Evolutionary conservation across 2,113 vertebrate species (phyloP).

Genomic region (Serinus canaria): DNA sequence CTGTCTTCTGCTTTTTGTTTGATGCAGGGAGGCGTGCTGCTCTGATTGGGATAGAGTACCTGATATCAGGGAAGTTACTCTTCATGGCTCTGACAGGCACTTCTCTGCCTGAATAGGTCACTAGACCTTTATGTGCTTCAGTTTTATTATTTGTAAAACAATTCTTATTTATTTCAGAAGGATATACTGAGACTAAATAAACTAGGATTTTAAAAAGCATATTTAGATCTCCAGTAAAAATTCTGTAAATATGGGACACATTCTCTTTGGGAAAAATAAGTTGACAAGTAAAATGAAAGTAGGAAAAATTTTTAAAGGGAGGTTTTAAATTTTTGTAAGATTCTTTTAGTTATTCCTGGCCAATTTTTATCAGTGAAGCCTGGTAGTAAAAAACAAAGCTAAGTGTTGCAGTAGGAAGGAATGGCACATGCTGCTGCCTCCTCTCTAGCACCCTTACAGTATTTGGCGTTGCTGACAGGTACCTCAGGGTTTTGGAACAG

Average conservation of each 20-base stretch:
- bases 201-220: background rate
- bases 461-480: background rate
- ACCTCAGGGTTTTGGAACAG: background rate
- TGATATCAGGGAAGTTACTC: background rate
- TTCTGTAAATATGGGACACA: background rate
- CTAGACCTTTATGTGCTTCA: background rate
- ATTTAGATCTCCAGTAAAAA: background rate
- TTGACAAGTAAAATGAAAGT: background rate
- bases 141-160: background rate
- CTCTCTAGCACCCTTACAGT: background rate
- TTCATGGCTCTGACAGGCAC: background rate
- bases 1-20: slow-evolving; percentile 16
- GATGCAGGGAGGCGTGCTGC: background rate
- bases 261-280: background rate
- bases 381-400: background rate
- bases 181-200: background rate
- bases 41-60: background rate
- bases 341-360: background rate
- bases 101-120: background rate
- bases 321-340: background rate
- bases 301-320: background rate
- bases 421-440: background rate
- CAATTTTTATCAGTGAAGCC: background rate
- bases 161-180: background rate
- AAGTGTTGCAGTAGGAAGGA: background rate